Percentiles rank a stretch among this genome's conserved stretches.
These are phyloP conservation scores for Paralichthys olivaceus DNA, from an alignment of 2,113 vertebrate genomes.

Conservation along the genomic window DNA sequence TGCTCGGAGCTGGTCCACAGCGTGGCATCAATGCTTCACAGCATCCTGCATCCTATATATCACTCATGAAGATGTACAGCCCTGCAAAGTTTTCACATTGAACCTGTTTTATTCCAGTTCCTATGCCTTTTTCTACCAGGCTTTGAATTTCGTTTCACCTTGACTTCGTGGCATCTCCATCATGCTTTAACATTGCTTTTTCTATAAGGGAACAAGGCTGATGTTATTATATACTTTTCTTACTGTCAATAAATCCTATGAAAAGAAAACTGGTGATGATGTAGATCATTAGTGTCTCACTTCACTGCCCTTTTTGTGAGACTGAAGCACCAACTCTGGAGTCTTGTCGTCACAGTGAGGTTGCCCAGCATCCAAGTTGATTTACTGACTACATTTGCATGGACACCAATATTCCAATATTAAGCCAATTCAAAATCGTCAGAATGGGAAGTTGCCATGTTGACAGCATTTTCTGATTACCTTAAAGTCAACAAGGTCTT, in stretches of 20 bases:
- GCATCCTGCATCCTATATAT: background rate
- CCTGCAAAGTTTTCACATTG: constrained; percentile 16
- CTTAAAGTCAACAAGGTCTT: no score
- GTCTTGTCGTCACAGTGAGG: no score
- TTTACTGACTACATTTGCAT: background rate
- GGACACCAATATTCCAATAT: no score
- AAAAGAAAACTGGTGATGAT: background rate
- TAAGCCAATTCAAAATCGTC: no score
- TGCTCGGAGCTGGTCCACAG: background rate
- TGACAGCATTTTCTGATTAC: no score
- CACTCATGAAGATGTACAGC: constrained; percentile 2
- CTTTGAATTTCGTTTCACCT: background rate
- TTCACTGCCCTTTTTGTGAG: background rate
- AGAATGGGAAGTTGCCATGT: no score
- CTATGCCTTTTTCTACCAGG: background rate
- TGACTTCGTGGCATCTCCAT: background rate
- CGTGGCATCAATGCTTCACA: background rate
- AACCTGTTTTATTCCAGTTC: background rate
- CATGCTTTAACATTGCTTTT: background rate
- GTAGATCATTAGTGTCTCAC: background rate
- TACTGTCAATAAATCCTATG: no score
- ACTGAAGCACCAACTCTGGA: background rate
- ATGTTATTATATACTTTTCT: background rate
- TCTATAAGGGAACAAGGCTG: background rate
- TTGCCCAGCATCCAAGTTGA: background rate